A percentile compares a stretch with the other conserved stretches of the same genome.
These are phyloP conservation scores for Melanotaenia parkinsoni DNA, from an alignment of 2,797 vertebrate species.

Conservation along the genomic window DNA sequence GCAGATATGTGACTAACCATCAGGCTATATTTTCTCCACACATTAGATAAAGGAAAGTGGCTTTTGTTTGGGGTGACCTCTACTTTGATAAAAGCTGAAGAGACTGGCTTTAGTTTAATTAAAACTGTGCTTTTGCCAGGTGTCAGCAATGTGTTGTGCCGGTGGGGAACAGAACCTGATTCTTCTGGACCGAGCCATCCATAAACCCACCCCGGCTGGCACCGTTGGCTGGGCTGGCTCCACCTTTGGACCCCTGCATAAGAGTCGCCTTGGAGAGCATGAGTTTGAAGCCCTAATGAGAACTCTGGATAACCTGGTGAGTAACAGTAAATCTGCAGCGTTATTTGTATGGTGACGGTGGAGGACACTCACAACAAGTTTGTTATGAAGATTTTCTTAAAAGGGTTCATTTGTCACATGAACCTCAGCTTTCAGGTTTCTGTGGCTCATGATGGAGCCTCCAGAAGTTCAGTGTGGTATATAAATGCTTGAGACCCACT, in stretches of 20 bases:
- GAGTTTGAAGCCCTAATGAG: conserved; percentile 98
- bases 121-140: conserved; percentile 72
- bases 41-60: neutral
- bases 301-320: conserved; percentile 96
- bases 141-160: conserved; percentile 89
- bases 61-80: neutral
- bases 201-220: conserved; percentile 86
- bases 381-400: neutral
- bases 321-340: conserved; percentile 22
- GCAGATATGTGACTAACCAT: conserved; percentile 22
- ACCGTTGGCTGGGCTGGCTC: conserved; percentile 93
- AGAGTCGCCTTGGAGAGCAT: conserved; percentile 92
- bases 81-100: neutral
- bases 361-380: neutral
- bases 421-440: neutral
- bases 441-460: neutral
- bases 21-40: neutral
- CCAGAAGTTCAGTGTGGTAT: too few relatives aligned
- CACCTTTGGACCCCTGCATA: conserved; percentile 95
- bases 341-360: neutral
- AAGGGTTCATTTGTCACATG: neutral
- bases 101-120: conserved; percentile 5
- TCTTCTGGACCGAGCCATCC: conserved; percentile 87
- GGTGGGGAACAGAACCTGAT: conserved; percentile 92
- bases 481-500: neutral